Percentiles rank a stretch among this genome's conserved stretches.
phyloP scores from a whole-genome alignment of 2,797 vertebrate genomes.

The Bothrops alternatus region DNA sequence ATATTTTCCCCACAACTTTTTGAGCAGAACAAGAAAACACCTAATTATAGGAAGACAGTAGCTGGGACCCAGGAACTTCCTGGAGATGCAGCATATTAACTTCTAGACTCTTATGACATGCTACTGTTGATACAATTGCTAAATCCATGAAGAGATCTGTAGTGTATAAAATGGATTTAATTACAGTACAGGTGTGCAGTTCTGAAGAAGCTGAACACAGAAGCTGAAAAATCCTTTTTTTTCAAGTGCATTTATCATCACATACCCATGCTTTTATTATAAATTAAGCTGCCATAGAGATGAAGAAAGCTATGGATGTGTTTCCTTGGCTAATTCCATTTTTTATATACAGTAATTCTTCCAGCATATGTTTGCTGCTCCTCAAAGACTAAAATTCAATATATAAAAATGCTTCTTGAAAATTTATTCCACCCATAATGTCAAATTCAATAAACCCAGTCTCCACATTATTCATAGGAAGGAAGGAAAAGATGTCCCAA shows the following conservation, averaged over 20 bases:
- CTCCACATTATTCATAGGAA: constrained; percentile 37
- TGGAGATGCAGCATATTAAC: background rate
- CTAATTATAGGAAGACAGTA: background rate
- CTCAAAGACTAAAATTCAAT: constrained; percentile 54
- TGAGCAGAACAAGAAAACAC: background rate
- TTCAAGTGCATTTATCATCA: constrained; percentile 37
- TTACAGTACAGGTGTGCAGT: background rate
- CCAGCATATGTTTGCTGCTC: constrained; percentile 41
- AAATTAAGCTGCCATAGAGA: constrained; percentile 1
- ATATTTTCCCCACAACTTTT: background rate
- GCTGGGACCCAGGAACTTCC: background rate
- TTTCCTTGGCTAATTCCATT: constrained; percentile 20
- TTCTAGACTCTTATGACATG: background rate
- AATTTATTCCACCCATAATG: constrained; percentile 53
- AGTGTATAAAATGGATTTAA: background rate
- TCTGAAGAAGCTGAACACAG: constrained; percentile 19
- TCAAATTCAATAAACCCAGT: constrained; percentile 58
- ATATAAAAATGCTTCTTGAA: constrained; percentile 54
- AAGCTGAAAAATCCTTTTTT: background rate
- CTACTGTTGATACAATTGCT: background rate
- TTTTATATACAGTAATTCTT: background rate
- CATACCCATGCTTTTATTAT: background rate
- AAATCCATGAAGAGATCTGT: background rate
- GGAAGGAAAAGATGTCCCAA: constrained; percentile 47
- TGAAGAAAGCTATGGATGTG: constrained; percentile 21